A percentile compares a stretch with the other conserved stretches of the same genome.
phyloP scores from a whole-genome alignment of 2,888 invertebrate species.

The Muscina levida region DNA sequence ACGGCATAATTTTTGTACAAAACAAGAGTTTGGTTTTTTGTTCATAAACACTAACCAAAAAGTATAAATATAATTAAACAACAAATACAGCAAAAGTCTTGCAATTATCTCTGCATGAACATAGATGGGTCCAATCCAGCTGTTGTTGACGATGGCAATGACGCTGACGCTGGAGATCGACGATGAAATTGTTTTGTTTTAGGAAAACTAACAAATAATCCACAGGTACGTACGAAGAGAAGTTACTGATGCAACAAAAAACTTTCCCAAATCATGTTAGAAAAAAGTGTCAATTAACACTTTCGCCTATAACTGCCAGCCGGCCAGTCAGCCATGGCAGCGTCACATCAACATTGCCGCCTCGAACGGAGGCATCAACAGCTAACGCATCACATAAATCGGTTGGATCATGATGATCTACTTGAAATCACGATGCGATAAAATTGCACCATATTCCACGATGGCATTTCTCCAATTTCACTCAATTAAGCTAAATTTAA shows the following conservation, averaged over 20 bases:
- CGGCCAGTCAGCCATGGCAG: background rate
- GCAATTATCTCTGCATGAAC: conserved; percentile 43
- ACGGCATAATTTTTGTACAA: conserved; percentile 60
- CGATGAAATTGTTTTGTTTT: conserved; percentile 52
- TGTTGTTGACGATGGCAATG: background rate
- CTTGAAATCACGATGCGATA: conserved; percentile 51
- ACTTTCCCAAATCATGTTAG: conserved; percentile 53
- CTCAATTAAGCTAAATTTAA: conserved; percentile 66
- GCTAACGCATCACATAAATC: conserved; percentile 13
- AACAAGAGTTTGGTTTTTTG: conserved; percentile 23
- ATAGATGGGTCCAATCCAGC: background rate
- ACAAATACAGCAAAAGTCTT: conserved; percentile 47
- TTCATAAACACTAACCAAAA: background rate
- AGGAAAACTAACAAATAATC: conserved; percentile 50
- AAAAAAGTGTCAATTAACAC: conserved; percentile 67
- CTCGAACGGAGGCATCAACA: conserved; percentile 7
- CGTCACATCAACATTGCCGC: too few species aligned
- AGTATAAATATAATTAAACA: conserved; percentile 55
- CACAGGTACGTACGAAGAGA: conserved; percentile 37
- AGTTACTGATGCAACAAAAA: conserved; percentile 33
- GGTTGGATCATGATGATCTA: conserved; percentile 23
- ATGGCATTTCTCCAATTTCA: conserved; percentile 65
- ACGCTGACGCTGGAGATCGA: background rate
- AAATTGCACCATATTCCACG: conserved; percentile 64
- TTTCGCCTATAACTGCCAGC: conserved; percentile 62